These are phyloP conservation scores for Drosophila bipectinata DNA, from an alignment of 1,140 invertebrate genomes.

Conservation along the genomic window DNA sequence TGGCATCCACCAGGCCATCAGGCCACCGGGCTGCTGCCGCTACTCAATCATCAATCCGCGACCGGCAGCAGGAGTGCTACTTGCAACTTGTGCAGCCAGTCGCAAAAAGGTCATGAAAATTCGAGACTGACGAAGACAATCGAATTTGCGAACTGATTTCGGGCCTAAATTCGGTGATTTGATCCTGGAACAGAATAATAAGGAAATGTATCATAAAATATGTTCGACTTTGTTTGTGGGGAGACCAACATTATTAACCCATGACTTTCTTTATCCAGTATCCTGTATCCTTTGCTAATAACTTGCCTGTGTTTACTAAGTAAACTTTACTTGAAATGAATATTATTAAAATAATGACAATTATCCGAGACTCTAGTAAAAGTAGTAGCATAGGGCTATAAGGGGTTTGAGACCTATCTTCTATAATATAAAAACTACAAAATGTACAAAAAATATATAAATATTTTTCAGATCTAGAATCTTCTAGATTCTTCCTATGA, in stretches of 20 bases:
- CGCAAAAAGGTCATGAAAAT: conserved; percentile 30
- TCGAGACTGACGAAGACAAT: conserved; percentile 19
- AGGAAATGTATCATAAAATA: background rate
- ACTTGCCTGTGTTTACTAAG: background rate
- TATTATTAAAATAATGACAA: conserved; percentile 76
- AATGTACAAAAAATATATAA: too few relatives aligned
- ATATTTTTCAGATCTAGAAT: too few relatives aligned
- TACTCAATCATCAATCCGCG: conserved; percentile 57
- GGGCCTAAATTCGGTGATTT: conserved; percentile 12
- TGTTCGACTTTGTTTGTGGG: too few relatives aligned
- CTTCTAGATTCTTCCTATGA: too few relatives aligned
- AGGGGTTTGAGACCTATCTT: too few relatives aligned
- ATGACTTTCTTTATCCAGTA: too few relatives aligned
- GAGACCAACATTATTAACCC: too few relatives aligned
- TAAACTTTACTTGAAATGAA: conserved; percentile 45
- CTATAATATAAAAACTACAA: too few relatives aligned
- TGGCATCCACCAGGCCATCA: conserved; percentile 18
- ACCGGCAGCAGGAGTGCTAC: conserved; percentile 10
- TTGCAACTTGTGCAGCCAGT: conserved; percentile 21
- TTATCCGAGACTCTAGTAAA: conserved; percentile 56
- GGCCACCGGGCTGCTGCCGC: conserved; percentile 10
- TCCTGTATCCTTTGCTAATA: background rate
- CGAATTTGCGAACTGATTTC: conserved; percentile 21
- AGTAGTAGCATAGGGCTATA: conserved; percentile 12
- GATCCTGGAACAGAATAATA: background rate